These are phyloP conservation scores for Zosterops hypoxanthus DNA, from an alignment of 2,113 vertebrate species.

Conservation along the genomic window DNA sequence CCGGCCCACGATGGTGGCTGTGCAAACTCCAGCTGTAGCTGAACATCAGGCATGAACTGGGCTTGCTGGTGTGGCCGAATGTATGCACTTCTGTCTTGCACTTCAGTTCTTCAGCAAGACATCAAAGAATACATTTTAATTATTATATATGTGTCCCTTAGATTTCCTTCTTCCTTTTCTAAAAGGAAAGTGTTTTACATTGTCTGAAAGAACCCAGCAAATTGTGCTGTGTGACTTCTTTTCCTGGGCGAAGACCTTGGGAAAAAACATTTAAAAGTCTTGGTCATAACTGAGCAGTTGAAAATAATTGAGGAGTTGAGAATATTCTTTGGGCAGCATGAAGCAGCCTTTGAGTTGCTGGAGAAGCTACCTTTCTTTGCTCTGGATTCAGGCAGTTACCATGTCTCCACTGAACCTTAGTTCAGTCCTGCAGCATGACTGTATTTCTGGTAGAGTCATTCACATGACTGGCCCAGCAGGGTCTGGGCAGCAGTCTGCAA, in stretches of 20 bases:
- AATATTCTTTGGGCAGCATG: neutral
- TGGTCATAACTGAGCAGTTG: neutral
- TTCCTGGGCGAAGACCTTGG: neutral
- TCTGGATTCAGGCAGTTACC: neutral
- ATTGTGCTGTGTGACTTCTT: neutral
- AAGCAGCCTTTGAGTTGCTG: neutral
- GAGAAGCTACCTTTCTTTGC: neutral
- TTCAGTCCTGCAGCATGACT: neutral
- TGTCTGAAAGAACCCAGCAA: neutral
- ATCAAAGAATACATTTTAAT: neutral
- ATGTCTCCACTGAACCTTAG: neutral
- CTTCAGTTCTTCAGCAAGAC: neutral
- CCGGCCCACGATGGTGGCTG: rapidly evolving
- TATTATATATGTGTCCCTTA: neutral
- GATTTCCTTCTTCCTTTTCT: neutral
- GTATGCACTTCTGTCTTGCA: rapidly evolving
- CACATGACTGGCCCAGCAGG: rapidly evolving
- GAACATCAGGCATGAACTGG: neutral
- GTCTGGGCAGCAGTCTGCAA: neutral
- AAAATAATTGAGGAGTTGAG: neutral
- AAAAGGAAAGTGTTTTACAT: neutral
- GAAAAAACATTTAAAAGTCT: neutral
- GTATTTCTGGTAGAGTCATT: neutral
- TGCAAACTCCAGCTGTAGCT: neutral
- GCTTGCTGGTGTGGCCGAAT: neutral